phyloP scores from a whole-genome alignment of 2,797 vertebrate species.

The Pseudomugil gertrudae region DNA sequence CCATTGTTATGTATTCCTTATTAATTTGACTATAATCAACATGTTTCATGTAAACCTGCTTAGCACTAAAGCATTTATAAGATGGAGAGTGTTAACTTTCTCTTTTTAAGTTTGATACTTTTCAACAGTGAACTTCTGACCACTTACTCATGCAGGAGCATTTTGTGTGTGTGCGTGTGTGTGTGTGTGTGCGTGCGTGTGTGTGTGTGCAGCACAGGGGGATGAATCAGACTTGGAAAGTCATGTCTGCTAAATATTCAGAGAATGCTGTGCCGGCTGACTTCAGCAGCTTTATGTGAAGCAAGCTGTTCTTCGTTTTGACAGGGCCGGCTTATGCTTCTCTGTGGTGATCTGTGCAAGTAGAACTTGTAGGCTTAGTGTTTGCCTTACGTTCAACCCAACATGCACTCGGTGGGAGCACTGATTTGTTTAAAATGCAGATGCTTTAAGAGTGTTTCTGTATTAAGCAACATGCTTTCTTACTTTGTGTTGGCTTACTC shows the following conservation, averaged over 20 bases:
- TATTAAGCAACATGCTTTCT: background rate
- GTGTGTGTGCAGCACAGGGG: background rate
- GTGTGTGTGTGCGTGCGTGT: background rate
- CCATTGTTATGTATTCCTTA: background rate
- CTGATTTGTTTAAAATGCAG: background rate
- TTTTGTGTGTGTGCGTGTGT: background rate
- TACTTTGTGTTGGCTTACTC: background rate
- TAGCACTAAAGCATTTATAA: background rate
- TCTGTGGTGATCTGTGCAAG: background rate
- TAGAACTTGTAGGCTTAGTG: background rate
- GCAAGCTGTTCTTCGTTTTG: background rate
- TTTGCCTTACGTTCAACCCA: background rate
- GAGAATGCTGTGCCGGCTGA: conserved; percentile 3
- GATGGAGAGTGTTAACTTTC: background rate
- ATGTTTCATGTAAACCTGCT: background rate
- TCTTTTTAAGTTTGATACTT: background rate
- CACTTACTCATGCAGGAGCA: background rate
- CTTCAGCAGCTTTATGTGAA: background rate
- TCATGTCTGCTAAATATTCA: background rate
- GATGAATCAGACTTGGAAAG: background rate
- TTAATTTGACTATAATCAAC: no score
- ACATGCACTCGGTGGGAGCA: background rate
- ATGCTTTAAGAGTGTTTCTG: background rate
- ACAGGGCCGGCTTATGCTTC: background rate
- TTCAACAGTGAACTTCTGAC: background rate